Conservation (phyloP, 1,140 invertebrate genomes). For the Saccostrea echinata region DNA sequence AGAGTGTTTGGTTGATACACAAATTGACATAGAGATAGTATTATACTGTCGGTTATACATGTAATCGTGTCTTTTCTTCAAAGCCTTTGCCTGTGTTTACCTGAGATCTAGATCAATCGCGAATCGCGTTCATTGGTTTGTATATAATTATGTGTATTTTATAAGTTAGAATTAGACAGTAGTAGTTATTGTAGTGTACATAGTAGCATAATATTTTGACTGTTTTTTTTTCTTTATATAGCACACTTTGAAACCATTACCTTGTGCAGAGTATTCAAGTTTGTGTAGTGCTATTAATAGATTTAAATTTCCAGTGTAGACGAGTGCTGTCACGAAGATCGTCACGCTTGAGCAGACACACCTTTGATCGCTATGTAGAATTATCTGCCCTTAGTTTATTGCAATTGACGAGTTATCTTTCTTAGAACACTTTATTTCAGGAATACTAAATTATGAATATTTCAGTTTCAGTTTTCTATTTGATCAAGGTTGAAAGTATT, state of each 20-base stretch:
- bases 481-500: neutral
- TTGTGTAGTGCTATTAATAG: slow-evolving; percentile 1
- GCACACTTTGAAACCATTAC: too few species aligned
- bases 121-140: neutral
- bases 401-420: neutral
- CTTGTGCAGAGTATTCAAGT: neutral
- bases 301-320: neutral
- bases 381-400: slow-evolving; percentile 31
- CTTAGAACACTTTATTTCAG: neutral
- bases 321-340: slow-evolving; percentile 11
- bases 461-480: neutral
- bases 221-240: neutral
- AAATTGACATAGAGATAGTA: neutral
- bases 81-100: neutral
- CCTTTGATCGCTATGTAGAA: neutral
- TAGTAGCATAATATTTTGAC: neutral
- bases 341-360: slow-evolving; percentile 20
- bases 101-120: neutral
- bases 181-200: neutral
- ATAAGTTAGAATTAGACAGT: neutral
- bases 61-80: too few species aligned
- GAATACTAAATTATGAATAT: too few species aligned
- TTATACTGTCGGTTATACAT: neutral
- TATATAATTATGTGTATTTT: neutral
- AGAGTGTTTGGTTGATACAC: neutral